phyloP scores from a whole-genome alignment of 2,797 vertebrate species.

The Phoeniculus purpureus region DNA sequence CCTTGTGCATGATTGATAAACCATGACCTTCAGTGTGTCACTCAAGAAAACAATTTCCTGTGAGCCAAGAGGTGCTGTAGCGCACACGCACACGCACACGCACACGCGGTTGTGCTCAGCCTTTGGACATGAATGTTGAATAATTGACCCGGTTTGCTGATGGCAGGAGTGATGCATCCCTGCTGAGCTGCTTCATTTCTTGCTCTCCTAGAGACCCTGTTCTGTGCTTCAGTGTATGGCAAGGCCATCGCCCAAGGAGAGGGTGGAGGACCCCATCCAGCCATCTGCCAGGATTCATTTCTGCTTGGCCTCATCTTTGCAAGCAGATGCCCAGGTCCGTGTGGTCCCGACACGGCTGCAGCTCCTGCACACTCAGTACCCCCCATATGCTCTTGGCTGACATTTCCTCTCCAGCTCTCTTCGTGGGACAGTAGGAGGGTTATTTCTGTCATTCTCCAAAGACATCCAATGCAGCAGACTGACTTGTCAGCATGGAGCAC shows the following conservation, averaged over 20 bases:
- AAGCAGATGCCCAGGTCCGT: not conserved
- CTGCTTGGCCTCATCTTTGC: not conserved
- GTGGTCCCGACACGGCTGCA: not conserved
- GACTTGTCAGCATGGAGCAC: not conserved
- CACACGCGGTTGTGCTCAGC: not conserved
- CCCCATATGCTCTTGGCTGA: constrained; percentile 9
- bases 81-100: not conserved
- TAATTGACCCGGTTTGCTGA: not conserved
- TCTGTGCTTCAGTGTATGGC: not conserved
- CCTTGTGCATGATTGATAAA: not conserved
- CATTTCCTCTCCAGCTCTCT: constrained; percentile 20
- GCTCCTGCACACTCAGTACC: not conserved
- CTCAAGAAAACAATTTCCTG: not conserved
- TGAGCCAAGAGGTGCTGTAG: not conserved
- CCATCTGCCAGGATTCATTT: constrained; percentile 9
- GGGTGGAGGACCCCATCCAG: not conserved
- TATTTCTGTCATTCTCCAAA: constrained; percentile 34
- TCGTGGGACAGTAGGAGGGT: not conserved
- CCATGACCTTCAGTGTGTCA: not conserved
- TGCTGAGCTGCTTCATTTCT: not conserved
- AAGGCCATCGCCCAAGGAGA: not conserved
- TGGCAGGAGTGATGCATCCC: not conserved
- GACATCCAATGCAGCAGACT: not conserved
- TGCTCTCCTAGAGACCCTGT: not conserved
- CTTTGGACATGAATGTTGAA: not conserved